A percentile compares a stretch with the other conserved stretches of the same genome.
phyloP scores from a whole-genome alignment of 2,797 vertebrate species.

The Vultur gryphus region DNA sequence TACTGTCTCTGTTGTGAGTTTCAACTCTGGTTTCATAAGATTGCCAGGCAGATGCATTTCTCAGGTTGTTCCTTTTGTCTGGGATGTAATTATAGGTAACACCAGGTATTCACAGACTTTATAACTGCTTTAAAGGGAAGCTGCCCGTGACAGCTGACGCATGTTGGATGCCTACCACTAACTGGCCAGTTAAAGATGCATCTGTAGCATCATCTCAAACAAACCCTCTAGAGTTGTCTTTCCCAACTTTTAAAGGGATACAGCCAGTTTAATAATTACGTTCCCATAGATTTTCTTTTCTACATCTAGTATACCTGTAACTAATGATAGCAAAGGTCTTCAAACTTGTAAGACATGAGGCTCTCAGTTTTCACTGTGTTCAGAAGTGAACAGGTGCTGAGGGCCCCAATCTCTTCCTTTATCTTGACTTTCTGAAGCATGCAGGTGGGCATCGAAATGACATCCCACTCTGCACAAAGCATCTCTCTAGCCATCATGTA shows the following conservation, averaged over 20 bases:
- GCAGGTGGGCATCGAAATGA: not conserved
- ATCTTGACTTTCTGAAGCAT: not conserved
- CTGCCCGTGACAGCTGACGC: not conserved
- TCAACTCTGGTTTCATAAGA: not conserved
- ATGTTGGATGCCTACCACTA: not conserved
- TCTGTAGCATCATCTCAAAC: not conserved
- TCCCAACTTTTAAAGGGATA: not conserved
- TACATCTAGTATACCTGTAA: not conserved
- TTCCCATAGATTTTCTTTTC: not conserved
- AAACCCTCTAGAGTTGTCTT: not conserved
- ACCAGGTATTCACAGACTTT: not conserved
- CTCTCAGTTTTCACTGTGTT: not conserved
- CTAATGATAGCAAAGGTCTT: not conserved
- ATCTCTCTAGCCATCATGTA: not conserved
- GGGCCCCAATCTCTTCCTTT: not conserved
- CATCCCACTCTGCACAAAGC: not conserved
- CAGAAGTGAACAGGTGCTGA: not conserved
- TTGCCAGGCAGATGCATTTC: not conserved
- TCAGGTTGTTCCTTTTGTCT: conserved; percentile 29
- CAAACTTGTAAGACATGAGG: not conserved
- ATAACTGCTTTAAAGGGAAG: conserved; percentile 14
- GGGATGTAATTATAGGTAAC: conserved; percentile 27
- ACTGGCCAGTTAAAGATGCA: not conserved
- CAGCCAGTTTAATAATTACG: not conserved
- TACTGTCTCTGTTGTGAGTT: conserved; percentile 7